phyloP scores from a whole-genome alignment of 2,797 vertebrate genomes.

The Girardinus metallicus region DNA sequence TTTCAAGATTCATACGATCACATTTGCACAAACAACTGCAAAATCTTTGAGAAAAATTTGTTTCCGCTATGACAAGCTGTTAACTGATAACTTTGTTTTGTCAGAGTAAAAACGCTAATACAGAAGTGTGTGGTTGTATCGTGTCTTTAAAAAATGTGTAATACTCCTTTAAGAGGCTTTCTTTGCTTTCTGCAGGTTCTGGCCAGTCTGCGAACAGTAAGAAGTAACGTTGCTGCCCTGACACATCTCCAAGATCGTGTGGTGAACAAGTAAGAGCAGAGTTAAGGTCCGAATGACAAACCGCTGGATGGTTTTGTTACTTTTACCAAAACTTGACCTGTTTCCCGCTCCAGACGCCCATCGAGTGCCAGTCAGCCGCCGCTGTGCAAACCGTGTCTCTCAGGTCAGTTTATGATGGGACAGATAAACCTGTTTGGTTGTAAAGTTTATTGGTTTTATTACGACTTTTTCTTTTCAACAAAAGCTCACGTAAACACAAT shows the following conservation, averaged over 20 bases:
- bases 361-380: conserved; percentile 76
- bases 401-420: conserved; percentile 72
- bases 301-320: not conserved
- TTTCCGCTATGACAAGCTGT: not conserved
- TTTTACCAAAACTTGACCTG: conserved; percentile 25
- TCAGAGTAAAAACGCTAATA: not conserved
- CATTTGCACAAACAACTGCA: not conserved
- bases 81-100: not conserved
- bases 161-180: conserved; percentile 3
- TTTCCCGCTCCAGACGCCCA: conserved; percentile 72
- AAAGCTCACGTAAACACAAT: too few relatives aligned
- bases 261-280: conserved; percentile 80
- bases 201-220: conserved; percentile 91
- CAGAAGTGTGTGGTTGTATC: not conserved
- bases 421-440: not conserved
- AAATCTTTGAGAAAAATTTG: not conserved
- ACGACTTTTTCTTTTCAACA: not conserved
- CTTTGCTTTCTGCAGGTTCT: conserved; percentile 82
- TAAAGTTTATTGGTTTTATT: not conserved
- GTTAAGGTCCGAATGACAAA: not conserved
- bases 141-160: not conserved
- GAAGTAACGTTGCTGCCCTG: conserved; percentile 86
- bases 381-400: conserved; percentile 78
- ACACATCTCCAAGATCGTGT: conserved; percentile 85
- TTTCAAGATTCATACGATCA: not conserved